Evolutionary conservation across 2,888 invertebrate species (phyloP).

Genomic region (Desoria tigrina): DNA sequence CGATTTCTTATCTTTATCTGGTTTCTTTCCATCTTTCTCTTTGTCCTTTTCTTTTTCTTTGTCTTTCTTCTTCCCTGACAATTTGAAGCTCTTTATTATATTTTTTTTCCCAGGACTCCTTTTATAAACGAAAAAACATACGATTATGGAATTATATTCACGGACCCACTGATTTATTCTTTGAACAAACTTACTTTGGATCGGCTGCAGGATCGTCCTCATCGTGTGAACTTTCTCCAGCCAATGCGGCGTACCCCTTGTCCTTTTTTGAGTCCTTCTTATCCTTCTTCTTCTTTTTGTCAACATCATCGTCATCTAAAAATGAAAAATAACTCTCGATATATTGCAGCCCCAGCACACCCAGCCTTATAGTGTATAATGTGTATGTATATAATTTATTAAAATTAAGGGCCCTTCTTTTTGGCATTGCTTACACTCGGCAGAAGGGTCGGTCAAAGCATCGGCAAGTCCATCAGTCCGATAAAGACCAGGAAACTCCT

Average conservation of each 20-base stretch:
- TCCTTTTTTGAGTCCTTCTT: constrained; percentile 51
- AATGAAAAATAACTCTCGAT: no score
- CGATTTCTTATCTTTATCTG: constrained; percentile 46
- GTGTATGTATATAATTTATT: constrained; percentile 18
- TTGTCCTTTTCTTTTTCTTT: no score
- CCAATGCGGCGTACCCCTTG: constrained; percentile 50
- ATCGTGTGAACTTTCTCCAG: constrained; percentile 51
- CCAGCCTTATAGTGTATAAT: no score
- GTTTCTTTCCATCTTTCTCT: constrained; percentile 30
- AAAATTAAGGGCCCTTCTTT: not conserved
- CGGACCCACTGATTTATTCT: not conserved
- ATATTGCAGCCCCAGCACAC: no score
- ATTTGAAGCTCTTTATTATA: constrained; percentile 50
- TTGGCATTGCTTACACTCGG: constrained; percentile 40
- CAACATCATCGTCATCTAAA: constrained; percentile 48
- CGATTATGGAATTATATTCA: constrained; percentile 4
- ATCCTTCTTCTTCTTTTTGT: constrained; percentile 50
- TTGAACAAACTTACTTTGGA: constrained; percentile 22
- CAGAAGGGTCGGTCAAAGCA: constrained; percentile 21
- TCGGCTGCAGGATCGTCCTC: constrained; percentile 47
- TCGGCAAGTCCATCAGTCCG: constrained; percentile 39
- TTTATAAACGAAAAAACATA: not conserved
- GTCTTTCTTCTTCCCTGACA: constrained; percentile 45
- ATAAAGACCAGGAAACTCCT: constrained; percentile 52
- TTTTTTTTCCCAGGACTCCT: constrained; percentile 51